Conservation (phyloP, 1,140 invertebrate genomes). For the Scaptodrosophila lebanonensis region DNA sequence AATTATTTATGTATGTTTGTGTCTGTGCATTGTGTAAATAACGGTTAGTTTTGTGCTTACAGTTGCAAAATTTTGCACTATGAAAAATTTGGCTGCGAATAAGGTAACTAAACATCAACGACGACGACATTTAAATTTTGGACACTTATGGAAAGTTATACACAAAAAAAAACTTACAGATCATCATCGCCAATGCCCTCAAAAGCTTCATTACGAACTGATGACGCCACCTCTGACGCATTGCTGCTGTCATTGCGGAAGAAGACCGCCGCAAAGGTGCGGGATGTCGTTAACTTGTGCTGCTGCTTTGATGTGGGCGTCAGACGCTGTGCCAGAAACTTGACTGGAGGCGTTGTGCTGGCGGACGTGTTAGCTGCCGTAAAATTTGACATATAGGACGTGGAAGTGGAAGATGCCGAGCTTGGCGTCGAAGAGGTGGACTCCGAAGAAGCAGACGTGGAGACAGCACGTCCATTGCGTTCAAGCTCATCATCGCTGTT, state of each 20-base stretch:
- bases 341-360: conserved; percentile 59
- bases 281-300: conserved; percentile 76
- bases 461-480: conserved; percentile 27
- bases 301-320: conserved; percentile 67
- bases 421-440: conserved; percentile 50
- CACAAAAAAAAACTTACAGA: conserved; percentile 77
- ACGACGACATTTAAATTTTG: conserved; percentile 18
- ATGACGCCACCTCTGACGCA: conserved; percentile 77
- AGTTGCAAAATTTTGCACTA: conserved; percentile 21
- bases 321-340: conserved; percentile 69
- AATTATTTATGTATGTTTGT: conserved; percentile 9
- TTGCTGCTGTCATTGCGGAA: conserved; percentile 81
- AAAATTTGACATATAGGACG: conserved; percentile 32
- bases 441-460: conserved; percentile 34
- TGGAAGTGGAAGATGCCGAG: conserved; percentile 76
- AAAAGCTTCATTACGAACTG: conserved; percentile 89
- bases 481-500: conserved; percentile 60
- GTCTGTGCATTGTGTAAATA: conserved; percentile 12
- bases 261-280: conserved; percentile 78
- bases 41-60: conserved; percentile 28
- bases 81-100: conserved; percentile 35
- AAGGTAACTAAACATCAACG: conserved; percentile 23
- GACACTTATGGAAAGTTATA: conserved; percentile 19
- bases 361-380: conserved; percentile 56
- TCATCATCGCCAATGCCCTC: conserved; percentile 94